A percentile compares a stretch with the other conserved stretches of the same genome.
These are phyloP conservation scores for Dufourea novaeangliae DNA, from an alignment of 1,140 invertebrate genomes.

Conservation along the genomic window DNA sequence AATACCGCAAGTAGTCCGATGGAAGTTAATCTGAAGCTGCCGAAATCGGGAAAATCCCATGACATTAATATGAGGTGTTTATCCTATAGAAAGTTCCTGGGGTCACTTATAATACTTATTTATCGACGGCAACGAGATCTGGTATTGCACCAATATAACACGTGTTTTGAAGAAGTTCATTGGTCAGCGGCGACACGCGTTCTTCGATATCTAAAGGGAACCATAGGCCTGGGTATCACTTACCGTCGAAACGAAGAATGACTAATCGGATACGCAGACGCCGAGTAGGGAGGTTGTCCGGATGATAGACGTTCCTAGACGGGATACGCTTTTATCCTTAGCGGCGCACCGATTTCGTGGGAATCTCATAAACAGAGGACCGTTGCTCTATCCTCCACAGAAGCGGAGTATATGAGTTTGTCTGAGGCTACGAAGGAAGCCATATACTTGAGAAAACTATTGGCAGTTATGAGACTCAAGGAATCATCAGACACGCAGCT, in stretches of 20 bases:
- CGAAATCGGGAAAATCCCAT: neutral
- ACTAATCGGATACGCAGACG: neutral
- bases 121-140: neutral
- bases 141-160: neutral
- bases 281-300: neutral
- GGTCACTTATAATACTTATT: neutral
- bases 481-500: neutral
- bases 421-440: conserved; percentile 10
- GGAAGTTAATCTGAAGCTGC: neutral
- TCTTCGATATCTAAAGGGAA: conserved; percentile 10
- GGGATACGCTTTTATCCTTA: neutral
- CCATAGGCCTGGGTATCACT: neutral
- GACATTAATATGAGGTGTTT: neutral
- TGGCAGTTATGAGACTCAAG: neutral
- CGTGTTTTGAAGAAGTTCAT: neutral
- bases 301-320: neutral
- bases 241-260: neutral
- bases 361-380: conserved; percentile 18
- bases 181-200: conserved; percentile 6
- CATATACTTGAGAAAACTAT: neutral
- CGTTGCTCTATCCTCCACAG: conserved; percentile 12
- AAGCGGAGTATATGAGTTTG: conserved; percentile 20
- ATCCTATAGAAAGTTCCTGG: neutral
- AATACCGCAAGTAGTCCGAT: conserved; percentile 21
- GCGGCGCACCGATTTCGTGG: neutral